A percentile compares a stretch with the other conserved stretches of the same genome.
These are phyloP conservation scores for Mimas tiliae DNA, from an alignment of 2,888 invertebrate species.

Conservation along the genomic window DNA sequence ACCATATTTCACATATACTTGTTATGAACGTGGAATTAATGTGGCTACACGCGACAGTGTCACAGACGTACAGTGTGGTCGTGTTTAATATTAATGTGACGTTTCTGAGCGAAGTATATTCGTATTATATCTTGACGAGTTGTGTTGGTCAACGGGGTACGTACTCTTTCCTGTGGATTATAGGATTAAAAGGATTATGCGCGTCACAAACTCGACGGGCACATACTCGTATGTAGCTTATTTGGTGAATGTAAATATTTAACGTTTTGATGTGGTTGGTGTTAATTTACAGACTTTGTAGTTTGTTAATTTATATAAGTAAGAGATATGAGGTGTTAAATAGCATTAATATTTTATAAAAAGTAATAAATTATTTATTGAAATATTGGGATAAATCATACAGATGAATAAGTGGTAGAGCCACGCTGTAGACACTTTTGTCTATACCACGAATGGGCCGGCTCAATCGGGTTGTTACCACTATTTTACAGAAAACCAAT, in stretches of 20 bases:
- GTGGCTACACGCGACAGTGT: conserved; percentile 20
- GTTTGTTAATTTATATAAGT: background rate
- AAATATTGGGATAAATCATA: no score
- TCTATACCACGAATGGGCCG: no score
- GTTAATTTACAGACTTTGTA: background rate
- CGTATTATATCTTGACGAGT: conserved; percentile 19
- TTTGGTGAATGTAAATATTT: conserved; percentile 6
- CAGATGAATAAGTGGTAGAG: no score
- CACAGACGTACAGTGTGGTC: conserved; percentile 5
- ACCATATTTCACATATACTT: conserved; percentile 11
- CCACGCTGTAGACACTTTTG: no score
- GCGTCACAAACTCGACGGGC: conserved; percentile 7
- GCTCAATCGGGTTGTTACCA: no score
- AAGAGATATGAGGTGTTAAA: background rate
- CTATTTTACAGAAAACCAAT: no score
- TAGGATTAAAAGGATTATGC: conserved; percentile 18
- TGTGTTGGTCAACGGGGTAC: conserved; percentile 14
- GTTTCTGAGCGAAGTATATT: conserved; percentile 13
- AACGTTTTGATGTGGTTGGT: conserved; percentile 8
- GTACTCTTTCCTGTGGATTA: conserved; percentile 23
- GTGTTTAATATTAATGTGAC: conserved; percentile 27
- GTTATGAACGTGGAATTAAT: conserved; percentile 18
- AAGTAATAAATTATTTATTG: no score
- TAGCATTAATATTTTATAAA: no score
- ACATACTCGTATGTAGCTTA: background rate